Base-by-base conservation (phyloP, 2,888 invertebrate genomes). In the Ptychoptera albimana region DNA sequence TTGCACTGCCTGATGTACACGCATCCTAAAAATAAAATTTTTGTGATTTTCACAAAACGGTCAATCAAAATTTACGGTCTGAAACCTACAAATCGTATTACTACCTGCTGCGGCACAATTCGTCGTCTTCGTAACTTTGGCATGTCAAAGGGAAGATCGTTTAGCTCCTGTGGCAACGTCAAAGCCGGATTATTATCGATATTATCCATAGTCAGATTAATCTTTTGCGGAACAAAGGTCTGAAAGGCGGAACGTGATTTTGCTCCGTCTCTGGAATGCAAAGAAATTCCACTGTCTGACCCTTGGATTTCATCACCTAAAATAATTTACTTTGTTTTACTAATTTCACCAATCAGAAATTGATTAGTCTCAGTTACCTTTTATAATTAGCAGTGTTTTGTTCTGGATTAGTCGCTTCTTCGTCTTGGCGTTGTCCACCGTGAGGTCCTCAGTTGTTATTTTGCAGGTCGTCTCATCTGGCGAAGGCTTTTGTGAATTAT, bases 81-180 rank as follows among this genome's bases (percentile, higher is more conserved):
- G 40, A 16, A 37, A 34, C 12, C 14, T 9, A 15, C 16, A 14
- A 36, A 11, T 32, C 9, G n/a, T 32, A 11, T 42, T 37, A 40
- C 47, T 44, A 59, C 77, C 57, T 76, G 76, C 56, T 80, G 78
- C 53, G 79, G 57, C 15, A 74, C 73, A 46, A 77, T 66, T 55
- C 79, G 73, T 55, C 77, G 67, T 49, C 86, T 71, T 46, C 86
- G 70, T 51, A 88, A 64, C 61, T 89, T 89, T 41, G 88, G 88
- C 87, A 88, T 88, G 55, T 88, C 87, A 55, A 88, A 88, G 2
- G 88, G 88, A 52, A 88, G 72, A 67, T 87, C 85, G 29, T 79
- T 74, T 50, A 84, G 66, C 55, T 84, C 81, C 44, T 77, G 76
- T 32, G 74, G 74, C 45, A 74, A 67, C n/a, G 69, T 68, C 50